Base-by-base conservation (phyloP, 2,113 vertebrate genomes). In the Arizona elegans region DNA sequence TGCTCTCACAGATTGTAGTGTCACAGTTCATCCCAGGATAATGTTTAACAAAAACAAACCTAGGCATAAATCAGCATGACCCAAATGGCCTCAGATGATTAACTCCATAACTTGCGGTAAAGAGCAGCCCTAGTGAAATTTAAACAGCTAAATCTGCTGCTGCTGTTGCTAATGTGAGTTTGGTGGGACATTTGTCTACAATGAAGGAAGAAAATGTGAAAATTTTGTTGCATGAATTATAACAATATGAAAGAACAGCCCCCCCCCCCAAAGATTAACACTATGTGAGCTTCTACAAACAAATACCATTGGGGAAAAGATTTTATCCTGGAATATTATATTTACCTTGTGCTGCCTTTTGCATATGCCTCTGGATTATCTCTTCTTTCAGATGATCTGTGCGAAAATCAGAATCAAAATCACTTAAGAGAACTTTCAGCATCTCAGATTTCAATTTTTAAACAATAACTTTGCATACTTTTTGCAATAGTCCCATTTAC, bases 381-480 rank as follows among this genome's bases (percentile, higher is more conserved):
- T 98, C 97, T 92, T 96, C 98, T 98, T 99, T 99, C 96, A 99
- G 95, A 91, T 97, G 97, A 94, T 98, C 99, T 99, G 97, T 89
- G 65, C 95, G 75, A 96, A 75, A 97, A 29, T 97, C 0, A 96
- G 92, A 95, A 87, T 55, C 9, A 0, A 75, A 92, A 86, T 7
- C 11, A 54, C 47, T 92, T 75, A 91, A 26, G 55, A 92, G 43
- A 93, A 94, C 88, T 81, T 86, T 90, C 38, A 95, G 59, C 91
- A 85, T 50, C 1, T 86, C 2, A 92, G 52, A 91, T 87, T 70
- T 29, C 29, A 93, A 19, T 86, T 92, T 90, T 1, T n/a, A 15
- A 59, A 88, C 50, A 29, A 24, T 47, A 86, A 53, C 21, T 55
- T 90, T 47, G 47, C 19, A 94, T 1, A 0, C 59, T 38, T 91